Conservation (phyloP, 1,140 invertebrate genomes). For the Saxidomus purpurata region DNA sequence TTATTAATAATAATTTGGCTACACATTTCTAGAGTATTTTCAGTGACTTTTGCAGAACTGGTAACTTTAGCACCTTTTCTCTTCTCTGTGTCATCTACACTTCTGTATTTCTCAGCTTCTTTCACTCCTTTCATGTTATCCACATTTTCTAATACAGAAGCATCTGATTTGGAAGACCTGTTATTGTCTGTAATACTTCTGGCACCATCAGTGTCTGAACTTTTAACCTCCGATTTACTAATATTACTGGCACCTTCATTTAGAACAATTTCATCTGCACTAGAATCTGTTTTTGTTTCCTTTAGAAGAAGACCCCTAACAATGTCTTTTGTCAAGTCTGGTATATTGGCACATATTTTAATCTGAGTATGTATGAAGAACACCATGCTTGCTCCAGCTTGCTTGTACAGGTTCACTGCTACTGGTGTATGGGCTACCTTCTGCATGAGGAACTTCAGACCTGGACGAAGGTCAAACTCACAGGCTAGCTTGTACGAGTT, state of each 20-base stretch:
- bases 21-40: not conserved
- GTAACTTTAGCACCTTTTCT: conserved; percentile 6
- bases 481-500: conserved; percentile 93
- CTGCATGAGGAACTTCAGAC: conserved; percentile 96
- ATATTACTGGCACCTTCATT: not conserved
- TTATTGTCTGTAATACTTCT: not conserved
- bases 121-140: not conserved
- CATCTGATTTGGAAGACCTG: conserved; percentile 7
- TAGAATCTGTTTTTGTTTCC: not conserved
- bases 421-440: conserved; percentile 95
- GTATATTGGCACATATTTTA: conserved; percentile 91
- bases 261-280: not conserved
- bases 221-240: not conserved
- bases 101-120: not conserved
- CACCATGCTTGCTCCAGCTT: conserved; percentile 96
- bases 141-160: not conserved
- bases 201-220: not conserved
- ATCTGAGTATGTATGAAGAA: conserved; percentile 95
- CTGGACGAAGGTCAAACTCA: conserved; percentile 95
- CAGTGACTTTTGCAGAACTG: conserved; percentile 32
- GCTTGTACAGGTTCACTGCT: conserved; percentile 96
- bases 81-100: not conserved
- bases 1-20: conserved; percentile 58
- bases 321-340: conserved; percentile 88
- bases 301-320: conserved; percentile 45